phyloP scores from a whole-genome alignment of 1,140 invertebrate species.

The Rhopalosiphum padi region DNA sequence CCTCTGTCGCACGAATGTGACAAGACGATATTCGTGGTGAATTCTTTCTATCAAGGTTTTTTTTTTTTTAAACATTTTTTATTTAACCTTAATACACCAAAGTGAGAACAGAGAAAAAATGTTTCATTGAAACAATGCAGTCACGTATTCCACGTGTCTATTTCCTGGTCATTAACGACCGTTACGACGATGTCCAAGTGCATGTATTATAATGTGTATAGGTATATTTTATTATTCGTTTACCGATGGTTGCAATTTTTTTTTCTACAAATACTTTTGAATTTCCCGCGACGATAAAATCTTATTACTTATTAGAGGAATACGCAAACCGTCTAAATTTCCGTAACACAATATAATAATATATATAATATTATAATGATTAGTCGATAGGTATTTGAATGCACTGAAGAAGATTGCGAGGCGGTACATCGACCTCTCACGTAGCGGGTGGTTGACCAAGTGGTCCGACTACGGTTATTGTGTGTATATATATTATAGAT shows the following conservation, averaged over 20 bases:
- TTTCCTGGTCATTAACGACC: conserved; percentile 12
- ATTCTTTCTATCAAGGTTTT: conserved; percentile 30
- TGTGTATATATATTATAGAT: neutral
- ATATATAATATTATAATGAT: neutral
- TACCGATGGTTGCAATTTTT: neutral
- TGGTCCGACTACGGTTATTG: neutral
- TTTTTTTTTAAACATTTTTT: conserved; percentile 18
- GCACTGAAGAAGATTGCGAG: neutral
- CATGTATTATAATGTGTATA: neutral
- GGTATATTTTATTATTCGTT: neutral
- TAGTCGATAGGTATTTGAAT: neutral
- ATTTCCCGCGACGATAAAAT: neutral
- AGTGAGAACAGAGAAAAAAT: neutral
- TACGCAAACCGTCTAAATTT: neutral
- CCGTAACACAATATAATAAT: neutral
- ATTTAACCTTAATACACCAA: neutral
- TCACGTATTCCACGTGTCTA: conserved; percentile 37
- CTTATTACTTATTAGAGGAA: neutral
- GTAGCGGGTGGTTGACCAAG: conserved; percentile 27
- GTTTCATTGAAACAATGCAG: conserved; percentile 29
- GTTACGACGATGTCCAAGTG: neutral
- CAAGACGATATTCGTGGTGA: neutral
- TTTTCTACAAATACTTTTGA: neutral
- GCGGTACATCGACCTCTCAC: neutral
- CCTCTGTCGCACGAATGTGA: conserved; percentile 4